These are phyloP conservation scores for Drosophila neocordata DNA, from an alignment of 1,140 invertebrate genomes.

Conservation along the genomic window DNA sequence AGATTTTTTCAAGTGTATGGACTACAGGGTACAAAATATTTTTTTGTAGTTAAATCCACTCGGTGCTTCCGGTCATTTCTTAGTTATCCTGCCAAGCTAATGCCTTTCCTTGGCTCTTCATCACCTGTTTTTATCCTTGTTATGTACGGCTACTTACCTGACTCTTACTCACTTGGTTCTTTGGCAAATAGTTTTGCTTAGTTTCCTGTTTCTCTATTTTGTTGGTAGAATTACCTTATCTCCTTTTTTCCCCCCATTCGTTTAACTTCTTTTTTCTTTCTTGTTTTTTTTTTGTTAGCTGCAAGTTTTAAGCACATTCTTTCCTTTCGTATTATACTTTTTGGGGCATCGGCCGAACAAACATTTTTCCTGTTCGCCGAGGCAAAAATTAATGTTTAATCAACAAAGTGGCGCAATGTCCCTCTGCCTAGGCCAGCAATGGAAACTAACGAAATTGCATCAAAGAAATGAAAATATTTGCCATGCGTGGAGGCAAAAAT, in stretches of 20 bases:
- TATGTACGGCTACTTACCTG: neutral
- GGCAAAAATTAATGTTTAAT: constrained; percentile 69
- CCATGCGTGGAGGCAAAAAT: constrained; percentile 45
- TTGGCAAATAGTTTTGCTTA: neutral
- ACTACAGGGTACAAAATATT: neutral
- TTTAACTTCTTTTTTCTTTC: no score
- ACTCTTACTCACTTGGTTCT: no score
- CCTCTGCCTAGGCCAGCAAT: neutral
- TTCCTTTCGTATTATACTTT: constrained; percentile 44
- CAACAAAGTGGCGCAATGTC: constrained; percentile 52
- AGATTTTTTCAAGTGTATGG: neutral
- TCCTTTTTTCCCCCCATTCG: constrained; percentile 1
- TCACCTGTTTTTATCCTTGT: neutral
- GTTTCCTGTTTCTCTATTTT: constrained; percentile 16
- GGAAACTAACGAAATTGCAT: constrained; percentile 69
- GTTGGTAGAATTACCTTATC: constrained; percentile 11
- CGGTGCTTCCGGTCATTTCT: neutral
- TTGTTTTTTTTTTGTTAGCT: no score
- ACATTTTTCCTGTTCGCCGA: constrained; percentile 10
- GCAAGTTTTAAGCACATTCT: constrained; percentile 46
- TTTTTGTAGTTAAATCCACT: constrained; percentile 1
- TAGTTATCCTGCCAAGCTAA: neutral
- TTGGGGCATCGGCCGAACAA: constrained; percentile 1
- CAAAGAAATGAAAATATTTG: constrained; percentile 72
- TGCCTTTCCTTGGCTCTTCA: neutral